Base-by-base conservation (phyloP, 2,888 invertebrate species). In the Drosophila monieri region DNA sequence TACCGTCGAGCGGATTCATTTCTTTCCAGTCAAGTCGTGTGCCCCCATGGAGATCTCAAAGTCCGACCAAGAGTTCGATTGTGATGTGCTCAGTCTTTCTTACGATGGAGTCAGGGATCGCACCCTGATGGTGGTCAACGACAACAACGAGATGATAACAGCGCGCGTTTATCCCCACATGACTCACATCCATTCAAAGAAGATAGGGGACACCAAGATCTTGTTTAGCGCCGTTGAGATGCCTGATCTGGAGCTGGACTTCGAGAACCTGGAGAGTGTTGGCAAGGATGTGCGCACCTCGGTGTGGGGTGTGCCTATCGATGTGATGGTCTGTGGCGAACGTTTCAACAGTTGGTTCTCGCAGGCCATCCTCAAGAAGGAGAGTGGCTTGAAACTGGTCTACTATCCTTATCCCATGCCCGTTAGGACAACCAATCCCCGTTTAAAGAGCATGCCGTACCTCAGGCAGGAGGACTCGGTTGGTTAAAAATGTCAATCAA, bases 321-420 rank as follows among this genome's bases (percentile, higher is more conserved):
- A 93, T 0, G 95, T 94, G 0, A 92, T 94, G 77, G 94, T 96
- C 85, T 97, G 96, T 88, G 97, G 97, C 0, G 93, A 93, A 62
- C 94, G 94, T 72, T 94, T 93, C 10, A 94, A 95, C 15, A 93
- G 94, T 56, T 97, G 97, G 97, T 92, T 97, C 81, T 94, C 95
- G 0, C 93, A 92, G 47, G 88, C 23, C 18, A 80, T 91, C 49
- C 53, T 89, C 3, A 92, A 92, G 53, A 91, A 93, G 48, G 90
- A 93, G 9, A 85, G 81, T 0, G 94, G 93, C 4, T 91, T 93
- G 44, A 93, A 93, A 49, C 90, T 95, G 52, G 94, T 94, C 2
- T 94, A 94, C 85, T 95, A 94, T 88, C 93, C 94, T 1, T 89
- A 92, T 74, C 88, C 91, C 1, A 78, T 88, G 41, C 91, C 93